Evolutionary conservation across 37 sponge, comb jelly and placozoan species (phyloP), one percentile per base, ranked within the genome.

Genomic region (Spongia lamella): DNA sequence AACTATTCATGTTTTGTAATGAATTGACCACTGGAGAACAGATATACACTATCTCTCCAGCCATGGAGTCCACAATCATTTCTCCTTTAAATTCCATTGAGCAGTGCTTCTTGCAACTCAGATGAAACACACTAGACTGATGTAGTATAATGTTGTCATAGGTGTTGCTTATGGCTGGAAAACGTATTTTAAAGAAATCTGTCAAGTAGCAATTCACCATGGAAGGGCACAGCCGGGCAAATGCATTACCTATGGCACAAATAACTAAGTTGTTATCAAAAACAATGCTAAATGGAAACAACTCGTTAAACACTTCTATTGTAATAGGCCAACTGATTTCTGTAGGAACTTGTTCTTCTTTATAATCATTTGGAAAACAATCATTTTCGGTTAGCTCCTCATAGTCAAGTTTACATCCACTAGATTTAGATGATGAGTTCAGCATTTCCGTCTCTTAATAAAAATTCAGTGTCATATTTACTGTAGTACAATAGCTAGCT

Each of bases 201-300:
- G 61, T 78, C 27, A 90, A 39, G 21, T 49, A 39, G 1, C 38
- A 36, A 20, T 57, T 61, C 0, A 26, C 33, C 1, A 58, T 83
- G 0, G 19, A 36, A 7, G 91, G 84, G 54, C 88, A 54, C 3
- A 91, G 35, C 1, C 89, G 77, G 11, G 47, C 57, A 47, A 94
- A 58, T 31, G 92, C 83, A 15, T 53, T 61, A 1, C 92, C 95
- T 49, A 81, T 77, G 56, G 72, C 68, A 2, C 19, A 32, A 53
- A 94, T 79, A 34, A 61, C 58, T 21, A 94, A 39, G 39, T 80
- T 60, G 5, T 66, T 40, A 50, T 76, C 83, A 47, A 94, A 91
- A 4, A 88, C 84, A 51, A 91, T 35, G 56, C 91, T 92, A 49
- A 94, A 94, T 0, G 95, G 95, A 55, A 94, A 94, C 38, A 66